These are phyloP conservation scores for Timema cristinae DNA, from an alignment of 2,888 invertebrate genomes.

Conservation along the genomic window DNA sequence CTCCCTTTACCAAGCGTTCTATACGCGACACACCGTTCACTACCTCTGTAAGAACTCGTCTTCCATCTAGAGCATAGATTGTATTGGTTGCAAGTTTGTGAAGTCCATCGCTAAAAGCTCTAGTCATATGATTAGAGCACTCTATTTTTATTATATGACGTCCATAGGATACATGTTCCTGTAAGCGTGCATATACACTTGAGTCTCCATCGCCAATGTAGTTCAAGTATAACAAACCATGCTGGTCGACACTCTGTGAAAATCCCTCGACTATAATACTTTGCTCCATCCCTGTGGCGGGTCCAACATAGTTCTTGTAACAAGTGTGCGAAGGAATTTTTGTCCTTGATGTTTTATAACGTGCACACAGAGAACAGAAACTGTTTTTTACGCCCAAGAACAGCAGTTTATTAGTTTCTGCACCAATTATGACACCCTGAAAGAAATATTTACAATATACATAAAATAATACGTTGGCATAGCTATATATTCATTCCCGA, in stretches of 20 bases:
- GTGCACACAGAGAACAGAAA: too few relatives aligned
- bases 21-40: not conserved
- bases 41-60: not conserved
- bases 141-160: not conserved
- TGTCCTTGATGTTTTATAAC: too few relatives aligned
- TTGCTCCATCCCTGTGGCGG: not conserved
- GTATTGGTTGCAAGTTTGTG: conserved; percentile 2
- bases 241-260: not conserved
- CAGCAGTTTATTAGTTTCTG: too few relatives aligned
- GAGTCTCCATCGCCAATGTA: not conserved
- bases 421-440: too few relatives aligned
- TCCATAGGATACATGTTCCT: conserved; percentile 4
- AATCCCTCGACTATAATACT: not conserved
- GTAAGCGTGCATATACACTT: not conserved
- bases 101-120: conserved; percentile 4
- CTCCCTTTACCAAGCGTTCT: conserved; percentile 6
- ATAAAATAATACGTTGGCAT: too few relatives aligned
- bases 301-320: too few relatives aligned
- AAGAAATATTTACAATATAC: too few relatives aligned
- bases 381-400: too few relatives aligned
- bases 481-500: too few relatives aligned
- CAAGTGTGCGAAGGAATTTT: too few relatives aligned
- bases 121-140: not conserved
- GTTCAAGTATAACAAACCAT: not conserved
- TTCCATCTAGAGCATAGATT: not conserved